Evolutionary conservation across 2,113 vertebrate species (phyloP).

Genomic region (Myrmophylax atrothorax): DNA sequence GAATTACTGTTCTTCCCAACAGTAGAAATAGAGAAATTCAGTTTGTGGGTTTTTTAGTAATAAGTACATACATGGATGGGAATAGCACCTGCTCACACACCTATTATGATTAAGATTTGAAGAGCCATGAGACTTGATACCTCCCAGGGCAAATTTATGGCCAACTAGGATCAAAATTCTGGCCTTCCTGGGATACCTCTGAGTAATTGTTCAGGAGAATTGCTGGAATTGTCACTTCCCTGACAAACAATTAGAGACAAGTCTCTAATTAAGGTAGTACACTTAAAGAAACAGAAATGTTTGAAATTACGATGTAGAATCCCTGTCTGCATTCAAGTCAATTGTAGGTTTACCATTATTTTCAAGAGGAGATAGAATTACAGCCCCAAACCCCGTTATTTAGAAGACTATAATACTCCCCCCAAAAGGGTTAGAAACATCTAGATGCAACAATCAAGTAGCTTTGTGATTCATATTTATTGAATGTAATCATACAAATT

Average conservation of each 20-base stretch:
- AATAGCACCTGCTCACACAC: neutral
- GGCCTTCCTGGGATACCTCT: neutral
- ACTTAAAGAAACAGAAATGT: neutral
- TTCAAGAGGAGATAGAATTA: neutral
- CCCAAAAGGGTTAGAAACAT: neutral
- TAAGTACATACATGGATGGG: neutral
- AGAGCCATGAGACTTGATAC: neutral
- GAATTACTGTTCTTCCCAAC: neutral
- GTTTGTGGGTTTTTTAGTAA: neutral
- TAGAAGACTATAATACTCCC: neutral
- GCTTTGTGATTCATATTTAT: neutral
- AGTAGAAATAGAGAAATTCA: neutral
- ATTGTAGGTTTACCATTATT: neutral
- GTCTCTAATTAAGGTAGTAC: neutral
- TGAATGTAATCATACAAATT: neutral
- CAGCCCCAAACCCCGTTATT: neutral
- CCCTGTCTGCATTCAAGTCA: neutral
- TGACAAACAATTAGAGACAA: neutral
- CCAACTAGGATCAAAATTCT: neutral
- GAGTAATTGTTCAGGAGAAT: neutral
- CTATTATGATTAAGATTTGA: neutral
- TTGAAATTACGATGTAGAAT: neutral
- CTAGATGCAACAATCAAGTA: neutral
- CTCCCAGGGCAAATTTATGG: neutral
- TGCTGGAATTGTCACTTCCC: neutral